These are phyloP conservation scores for Phalera bucephala DNA, from an alignment of 2,888 invertebrate genomes.

Conservation along the genomic window DNA sequence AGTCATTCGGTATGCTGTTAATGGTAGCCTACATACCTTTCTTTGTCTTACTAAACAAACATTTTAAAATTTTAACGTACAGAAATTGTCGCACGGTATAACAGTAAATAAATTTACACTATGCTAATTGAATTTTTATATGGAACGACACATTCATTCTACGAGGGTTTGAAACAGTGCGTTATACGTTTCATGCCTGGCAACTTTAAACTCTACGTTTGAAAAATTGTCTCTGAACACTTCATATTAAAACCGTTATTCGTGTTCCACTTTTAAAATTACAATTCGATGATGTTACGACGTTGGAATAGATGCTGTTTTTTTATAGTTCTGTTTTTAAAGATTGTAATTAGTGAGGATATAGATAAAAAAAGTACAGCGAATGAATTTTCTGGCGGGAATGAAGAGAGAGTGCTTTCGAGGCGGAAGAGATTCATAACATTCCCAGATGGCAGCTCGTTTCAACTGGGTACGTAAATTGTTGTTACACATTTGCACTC, in stretches of 20 bases:
- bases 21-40: constrained; percentile 1
- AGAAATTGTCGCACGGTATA: constrained; percentile 36
- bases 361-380: constrained; percentile 37
- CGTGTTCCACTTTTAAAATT: constrained; percentile 21
- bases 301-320: constrained; percentile 24
- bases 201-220: constrained; percentile 30
- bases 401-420: constrained; percentile 60
- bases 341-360: constrained; percentile 42
- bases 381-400: constrained; percentile 40
- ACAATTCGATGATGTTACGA: constrained; percentile 8
- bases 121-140: constrained; percentile 73
- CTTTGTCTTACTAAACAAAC: constrained; percentile 21
- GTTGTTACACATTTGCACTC: constrained; percentile 27
- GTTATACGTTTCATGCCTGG: constrained; percentile 47
- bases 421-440: constrained; percentile 83
- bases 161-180: constrained; percentile 50
- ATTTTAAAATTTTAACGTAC: constrained; percentile 23
- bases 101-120: constrained; percentile 68
- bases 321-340: constrained; percentile 35
- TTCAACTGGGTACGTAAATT: constrained; percentile 80
- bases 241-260: constrained; percentile 16
- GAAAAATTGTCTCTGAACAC: constrained; percentile 15
- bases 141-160: constrained; percentile 47
- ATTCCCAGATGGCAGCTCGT: constrained; percentile 84
- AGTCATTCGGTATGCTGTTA: too few species aligned